phyloP scores from a whole-genome alignment of 2,113 vertebrate genomes.

The Thinocorus orbignyianus region DNA sequence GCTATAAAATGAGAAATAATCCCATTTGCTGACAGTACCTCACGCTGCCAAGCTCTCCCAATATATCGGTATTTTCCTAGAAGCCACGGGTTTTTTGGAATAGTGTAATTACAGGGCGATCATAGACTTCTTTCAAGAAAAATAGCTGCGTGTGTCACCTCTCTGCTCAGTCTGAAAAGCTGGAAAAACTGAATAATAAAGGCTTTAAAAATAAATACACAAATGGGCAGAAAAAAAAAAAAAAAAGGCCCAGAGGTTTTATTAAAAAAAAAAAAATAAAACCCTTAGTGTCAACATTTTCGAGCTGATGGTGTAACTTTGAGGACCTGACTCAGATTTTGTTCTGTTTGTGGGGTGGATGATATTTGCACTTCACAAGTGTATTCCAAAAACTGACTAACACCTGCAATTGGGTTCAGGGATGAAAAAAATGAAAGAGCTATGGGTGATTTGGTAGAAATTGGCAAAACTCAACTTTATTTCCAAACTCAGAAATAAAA shows the following conservation, averaged over 20 bases:
- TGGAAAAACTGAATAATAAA: neutral
- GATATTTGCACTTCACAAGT: neutral
- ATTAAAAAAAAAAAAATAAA: neutral
- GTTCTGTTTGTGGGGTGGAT: neutral
- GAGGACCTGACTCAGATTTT: constrained; percentile 51
- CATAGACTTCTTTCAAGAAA: neutral
- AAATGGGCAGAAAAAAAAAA: neutral
- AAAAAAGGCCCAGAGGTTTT: neutral
- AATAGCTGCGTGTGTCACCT: neutral
- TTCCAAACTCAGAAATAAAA: neutral
- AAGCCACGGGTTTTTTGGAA: neutral
- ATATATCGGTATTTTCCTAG: neutral
- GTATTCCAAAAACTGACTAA: constrained; percentile 33
- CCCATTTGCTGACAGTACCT: neutral
- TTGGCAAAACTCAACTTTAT: neutral
- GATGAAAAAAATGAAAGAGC: neutral
- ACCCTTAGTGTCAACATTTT: neutral
- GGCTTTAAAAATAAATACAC: neutral
- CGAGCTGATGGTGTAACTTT: constrained; percentile 30
- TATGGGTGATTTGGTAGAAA: neutral
- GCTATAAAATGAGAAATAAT: constrained; percentile 12
- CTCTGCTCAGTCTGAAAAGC: neutral
- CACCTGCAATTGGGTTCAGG: neutral
- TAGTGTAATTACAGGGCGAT: neutral
- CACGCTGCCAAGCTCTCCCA: neutral